Evolutionary conservation across 2,113 vertebrate genomes (phyloP).

Genomic region (Blennius ocellaris): DNA sequence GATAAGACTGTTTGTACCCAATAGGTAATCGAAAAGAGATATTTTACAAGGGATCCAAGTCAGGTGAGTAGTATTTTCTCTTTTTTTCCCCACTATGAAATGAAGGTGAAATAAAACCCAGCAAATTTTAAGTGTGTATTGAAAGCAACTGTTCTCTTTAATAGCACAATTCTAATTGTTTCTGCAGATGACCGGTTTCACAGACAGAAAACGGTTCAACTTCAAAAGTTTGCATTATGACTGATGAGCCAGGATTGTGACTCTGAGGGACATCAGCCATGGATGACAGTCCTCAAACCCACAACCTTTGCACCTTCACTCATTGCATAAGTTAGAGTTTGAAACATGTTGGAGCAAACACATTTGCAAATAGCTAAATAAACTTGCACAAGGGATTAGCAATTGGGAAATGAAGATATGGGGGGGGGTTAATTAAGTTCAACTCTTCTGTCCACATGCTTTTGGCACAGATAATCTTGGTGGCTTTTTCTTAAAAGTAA

Average conservation of each 20-base stretch:
- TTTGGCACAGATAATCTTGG: background rate
- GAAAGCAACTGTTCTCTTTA: background rate
- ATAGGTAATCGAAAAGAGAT: conserved; percentile 98
- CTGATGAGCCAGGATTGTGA: conserved; percentile 58
- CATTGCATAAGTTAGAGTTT: background rate
- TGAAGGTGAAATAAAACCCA: background rate
- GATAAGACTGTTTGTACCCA: background rate
- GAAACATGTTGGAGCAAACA: background rate
- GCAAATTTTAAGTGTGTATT: no score
- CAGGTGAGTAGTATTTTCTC: conserved; percentile 82
- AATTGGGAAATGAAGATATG: background rate
- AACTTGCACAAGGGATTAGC: background rate
- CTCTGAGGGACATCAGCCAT: no score
- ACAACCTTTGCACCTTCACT: no score
- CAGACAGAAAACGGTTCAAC: conserved; percentile 92
- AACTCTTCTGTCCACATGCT: background rate
- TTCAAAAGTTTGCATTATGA: conserved; percentile 94
- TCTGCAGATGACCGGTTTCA: conserved; percentile 90
- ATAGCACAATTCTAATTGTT: conserved; percentile 17
- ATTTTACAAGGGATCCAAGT: conserved; percentile 90
- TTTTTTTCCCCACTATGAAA: background rate
- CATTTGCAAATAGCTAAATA: background rate
- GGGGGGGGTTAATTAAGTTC: background rate
- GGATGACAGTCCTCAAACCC: background rate
- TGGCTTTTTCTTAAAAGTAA: background rate